Percentiles rank a stretch among this genome's conserved stretches.
phyloP scores from a whole-genome alignment of 2,113 vertebrate genomes.

The Salvator merianae region DNA sequence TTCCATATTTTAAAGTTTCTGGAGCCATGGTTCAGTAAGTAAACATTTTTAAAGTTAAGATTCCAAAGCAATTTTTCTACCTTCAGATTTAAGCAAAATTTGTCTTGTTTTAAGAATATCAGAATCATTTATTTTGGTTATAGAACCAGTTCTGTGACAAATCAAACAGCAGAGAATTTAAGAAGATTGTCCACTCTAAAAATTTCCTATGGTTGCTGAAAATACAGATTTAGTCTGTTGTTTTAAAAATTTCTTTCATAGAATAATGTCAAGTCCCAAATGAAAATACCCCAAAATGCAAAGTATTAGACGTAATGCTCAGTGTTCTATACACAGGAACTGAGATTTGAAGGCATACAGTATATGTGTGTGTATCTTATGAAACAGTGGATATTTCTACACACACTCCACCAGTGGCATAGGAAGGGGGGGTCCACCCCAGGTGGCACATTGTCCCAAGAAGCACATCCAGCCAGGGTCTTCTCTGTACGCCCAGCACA shows the following conservation, averaged over 20 bases:
- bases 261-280: background rate
- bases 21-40: background rate
- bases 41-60: background rate
- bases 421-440: too few relatives aligned
- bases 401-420: too few relatives aligned
- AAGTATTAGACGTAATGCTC: background rate
- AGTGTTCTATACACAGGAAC: background rate
- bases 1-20: slow-evolving; percentile 6
- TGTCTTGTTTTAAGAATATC: background rate
- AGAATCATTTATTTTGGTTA: too few relatives aligned
- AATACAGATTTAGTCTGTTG: background rate
- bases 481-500: too few relatives aligned
- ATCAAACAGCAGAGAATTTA: too few relatives aligned
- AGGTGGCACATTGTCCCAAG: too few relatives aligned
- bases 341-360: background rate
- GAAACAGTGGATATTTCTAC: too few relatives aligned
- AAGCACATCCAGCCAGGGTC: too few relatives aligned
- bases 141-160: too few relatives aligned
- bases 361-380: background rate
- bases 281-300: background rate
- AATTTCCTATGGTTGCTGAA: background rate
- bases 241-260: background rate
- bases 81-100: background rate
- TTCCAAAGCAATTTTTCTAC: slow-evolving; percentile 2
- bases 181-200: background rate